These are phyloP conservation scores for Cydia strobilella DNA, from an alignment of 1,140 invertebrate species.

Conservation along the genomic window DNA sequence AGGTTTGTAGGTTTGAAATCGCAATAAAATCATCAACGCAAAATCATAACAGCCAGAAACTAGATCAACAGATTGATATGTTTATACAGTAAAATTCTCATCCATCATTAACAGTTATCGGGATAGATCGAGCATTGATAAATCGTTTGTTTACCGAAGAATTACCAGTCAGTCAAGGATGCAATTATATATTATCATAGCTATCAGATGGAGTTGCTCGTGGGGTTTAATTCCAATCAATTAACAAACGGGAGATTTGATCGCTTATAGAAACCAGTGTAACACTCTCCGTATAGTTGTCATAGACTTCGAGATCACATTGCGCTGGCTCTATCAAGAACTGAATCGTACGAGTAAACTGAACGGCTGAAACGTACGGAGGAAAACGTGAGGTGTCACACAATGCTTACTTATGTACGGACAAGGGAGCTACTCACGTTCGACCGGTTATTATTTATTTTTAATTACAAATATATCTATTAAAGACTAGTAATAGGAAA, in stretches of 20 bases:
- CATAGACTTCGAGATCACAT: not conserved
- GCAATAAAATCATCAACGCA: not conserved
- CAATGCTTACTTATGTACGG: not conserved
- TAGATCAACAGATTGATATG: slow-evolving; percentile 15
- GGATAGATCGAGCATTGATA: slow-evolving; percentile 29
- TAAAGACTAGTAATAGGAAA: too few relatives aligned
- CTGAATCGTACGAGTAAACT: not conserved
- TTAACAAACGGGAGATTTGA: not conserved
- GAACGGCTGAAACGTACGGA: not conserved
- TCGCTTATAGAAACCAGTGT: not conserved
- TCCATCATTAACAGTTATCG: slow-evolving; percentile 10
- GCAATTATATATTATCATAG: slow-evolving; percentile 32
- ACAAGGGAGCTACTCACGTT: not conserved
- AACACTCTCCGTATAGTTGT: not conserved
- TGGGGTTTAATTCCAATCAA: slow-evolving; percentile 1
- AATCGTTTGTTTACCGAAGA: slow-evolving; percentile 25
- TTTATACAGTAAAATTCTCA: slow-evolving; percentile 24
- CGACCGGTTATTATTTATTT: not conserved
- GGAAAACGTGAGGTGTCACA: slow-evolving; percentile 8
- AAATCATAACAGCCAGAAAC: slow-evolving; percentile 3
- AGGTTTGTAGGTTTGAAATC: not conserved
- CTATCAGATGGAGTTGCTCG: slow-evolving; percentile 16
- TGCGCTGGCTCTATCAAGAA: not conserved
- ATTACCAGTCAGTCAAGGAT: slow-evolving; percentile 23
- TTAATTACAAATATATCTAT: too few relatives aligned